Evolutionary conservation across 1,140 invertebrate genomes (phyloP), one percentile per base, ranked within the genome.

Genomic region (Aphis craccivora): DNA sequence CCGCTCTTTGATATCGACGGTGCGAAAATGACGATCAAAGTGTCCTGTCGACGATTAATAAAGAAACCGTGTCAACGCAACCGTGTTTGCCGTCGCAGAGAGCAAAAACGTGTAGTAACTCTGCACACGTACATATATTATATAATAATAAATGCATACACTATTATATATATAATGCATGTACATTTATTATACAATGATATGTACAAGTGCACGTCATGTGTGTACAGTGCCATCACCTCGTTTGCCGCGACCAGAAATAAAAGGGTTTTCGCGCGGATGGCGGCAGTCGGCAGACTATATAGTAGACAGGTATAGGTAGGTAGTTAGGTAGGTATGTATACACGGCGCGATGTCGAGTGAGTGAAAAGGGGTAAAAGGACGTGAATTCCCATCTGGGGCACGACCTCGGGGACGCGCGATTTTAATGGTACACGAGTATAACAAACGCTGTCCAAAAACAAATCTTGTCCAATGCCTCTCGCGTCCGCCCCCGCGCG

Each of bases 391-490:
- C 91, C 81, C 91, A 86, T 84, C 81, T 86, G 81, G 67, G 81
- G 43, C n/a, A 40, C 48, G 81, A 43, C 81, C 81, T 93, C 91
- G 48, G 91, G 91, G 81, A 86, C 91, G 53, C 76, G 22, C 81
- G 48, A 48, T 83, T 93, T 93, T 84, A 93, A 93, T 51, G 76
- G 43, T 51, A 91, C 55, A 43, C 60, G 60, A 23, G 45, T 76
- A 76, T 91, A 91, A 91, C 90, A 83, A 91, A 93, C 91, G 76
- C 76, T 53, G 81, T 86, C 91, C 48, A 60, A 93, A 93, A 93
- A 91, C 91, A 93, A 93, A 93, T 93, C 91, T 93, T 93, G 91
- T 93, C 81, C 90, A 67, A 43, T 43, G 84, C 76, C 30, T 60
- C 55, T 60, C 25, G 25, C 55, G 9, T 60, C 60, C 60, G 0